Evolutionary conservation across 2,113 vertebrate genomes (phyloP), one percentile per base, ranked within the genome.

Genomic region (Chroicocephalus ridibundus): DNA sequence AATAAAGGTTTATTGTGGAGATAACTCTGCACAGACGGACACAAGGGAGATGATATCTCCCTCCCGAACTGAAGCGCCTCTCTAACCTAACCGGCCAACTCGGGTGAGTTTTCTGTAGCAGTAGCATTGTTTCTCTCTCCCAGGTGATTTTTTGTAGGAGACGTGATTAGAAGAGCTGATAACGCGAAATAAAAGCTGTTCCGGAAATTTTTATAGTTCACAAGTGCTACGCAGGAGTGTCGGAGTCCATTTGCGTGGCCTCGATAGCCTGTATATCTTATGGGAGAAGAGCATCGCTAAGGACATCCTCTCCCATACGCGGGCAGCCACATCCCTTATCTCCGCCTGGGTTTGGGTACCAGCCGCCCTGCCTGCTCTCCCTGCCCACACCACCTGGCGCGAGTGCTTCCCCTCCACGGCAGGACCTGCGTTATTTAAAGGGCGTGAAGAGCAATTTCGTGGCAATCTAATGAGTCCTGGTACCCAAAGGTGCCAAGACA

Each of bases 311-410:
- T 38, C 42, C 9, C n/a, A 3, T 4, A 2, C 27, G 80, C 62
- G 61, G 62, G 62, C 58, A 81, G 70, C 81, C 58, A 47, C 72
- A 55, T n/a, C 62, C 22, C 21, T n/a, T 5, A 49, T 25, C 36
- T 26, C 55, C 3, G 0, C 2, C 0, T 1, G 2, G 52, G 13
- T 60, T 27, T 55, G 54, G 54, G 61, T 27, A 60, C 22, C 5
- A 1, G n/a, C 20, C 3, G 4, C 52, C n/a, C 61, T n/a, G 16
- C 57, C 25, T 1, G 6, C 32, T 32, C 17, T 0, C 49, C 58
- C 54, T 68, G 54, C 54, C 52, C 3, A 4, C 31, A 16, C 15
- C 26, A 10, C 32, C 55, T 20, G 2, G 24, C 5, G 32, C 1
- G 11, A 57, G 22, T 21, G 20, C 38, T 47, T 47, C 20, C 47